Evolutionary conservation across 2,888 invertebrate species (phyloP), one percentile per base, ranked within the genome.

Genomic region (Frankliniella intonsa): DNA sequence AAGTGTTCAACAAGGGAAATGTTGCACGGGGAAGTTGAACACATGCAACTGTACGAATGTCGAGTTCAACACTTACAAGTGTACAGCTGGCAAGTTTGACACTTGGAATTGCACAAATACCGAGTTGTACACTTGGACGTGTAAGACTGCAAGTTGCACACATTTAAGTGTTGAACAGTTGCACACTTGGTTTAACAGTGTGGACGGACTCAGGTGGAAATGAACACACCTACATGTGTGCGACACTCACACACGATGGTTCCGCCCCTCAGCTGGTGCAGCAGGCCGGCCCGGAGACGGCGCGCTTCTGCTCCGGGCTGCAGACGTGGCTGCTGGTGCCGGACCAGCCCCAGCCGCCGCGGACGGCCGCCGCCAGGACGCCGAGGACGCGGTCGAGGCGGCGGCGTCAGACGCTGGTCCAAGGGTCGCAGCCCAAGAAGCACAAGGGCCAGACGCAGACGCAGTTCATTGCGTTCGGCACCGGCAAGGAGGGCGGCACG

Each of bases 401-500:
- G 1, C 69, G 69, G 3, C 69, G 69, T 2, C 69, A 76, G 69
- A 12, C 25, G 8, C 69, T 76, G 69, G 69, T 76, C 25, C 69
- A 76, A 25, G 69, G 69, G 11, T 76, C 69, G 69, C 69, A 76
- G 69, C 69, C 69, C 69, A 84, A 84, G 80, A 82, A 84, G 49
- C 85, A 85, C 85, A 89, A 93, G 81, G 95, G 95, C 3, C 95
- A 95, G 87, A 95, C 95, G 0, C 95, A 95, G 87, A 94, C 95
- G 3, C 95, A 95, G 87, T 95, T 95, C 87, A 88, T 95, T 85
- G 93, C 92, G 86, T 91, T 92, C 84, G 93, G 92, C 82, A 83
- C 83, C 22, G 90, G 90, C 83, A 91, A 91, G 69, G 85, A 88
- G 82, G 91, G 91, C 79, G 95, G 95, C 25, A 94, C 93, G 87